phyloP scores from a whole-genome alignment of 2,888 invertebrate genomes.

The Crocallis elinguaria region DNA sequence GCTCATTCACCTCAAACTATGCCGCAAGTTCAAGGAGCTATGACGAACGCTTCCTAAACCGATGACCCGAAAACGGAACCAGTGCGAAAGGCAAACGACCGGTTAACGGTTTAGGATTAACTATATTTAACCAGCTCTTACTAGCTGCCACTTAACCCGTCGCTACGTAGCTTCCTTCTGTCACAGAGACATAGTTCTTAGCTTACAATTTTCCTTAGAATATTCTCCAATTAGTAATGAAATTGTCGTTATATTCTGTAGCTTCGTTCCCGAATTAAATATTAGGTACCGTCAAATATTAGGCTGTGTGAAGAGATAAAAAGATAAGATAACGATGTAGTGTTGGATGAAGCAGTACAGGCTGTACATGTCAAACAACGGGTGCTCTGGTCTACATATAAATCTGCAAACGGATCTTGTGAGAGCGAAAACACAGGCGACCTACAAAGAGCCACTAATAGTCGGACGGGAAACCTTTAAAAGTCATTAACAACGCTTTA shows the following conservation, averaged over 20 bases:
- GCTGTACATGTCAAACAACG: constrained; percentile 8
- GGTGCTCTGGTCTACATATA: constrained; percentile 8
- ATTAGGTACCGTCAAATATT: too few relatives aligned
- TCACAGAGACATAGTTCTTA: too few relatives aligned
- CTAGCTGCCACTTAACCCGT: too few relatives aligned
- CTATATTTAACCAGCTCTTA: constrained; percentile 1
- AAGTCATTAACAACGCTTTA: constrained; percentile 6
- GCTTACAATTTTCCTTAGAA: too few relatives aligned
- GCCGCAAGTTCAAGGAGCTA: constrained; percentile 58
- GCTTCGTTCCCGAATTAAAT: too few relatives aligned
- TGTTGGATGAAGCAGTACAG: background rate
- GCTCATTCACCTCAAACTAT: constrained; percentile 47
- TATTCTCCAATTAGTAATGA: too few relatives aligned
- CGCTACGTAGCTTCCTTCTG: too few relatives aligned
- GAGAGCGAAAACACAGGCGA: constrained; percentile 13
- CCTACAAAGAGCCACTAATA: constrained; percentile 10
- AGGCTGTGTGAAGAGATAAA: constrained; percentile 4
- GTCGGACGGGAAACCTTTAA: background rate
- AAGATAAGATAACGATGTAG: background rate
- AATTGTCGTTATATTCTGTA: too few relatives aligned
- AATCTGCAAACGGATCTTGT: constrained; percentile 18
- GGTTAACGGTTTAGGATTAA: constrained; percentile 27
- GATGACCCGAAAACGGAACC: constrained; percentile 40
- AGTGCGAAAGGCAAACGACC: constrained; percentile 32
- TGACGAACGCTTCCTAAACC: constrained; percentile 44